Evolutionary conservation across 2,888 invertebrate species (phyloP), one percentile per base, ranked within the genome.

Genomic region (Mythimna impura): DNA sequence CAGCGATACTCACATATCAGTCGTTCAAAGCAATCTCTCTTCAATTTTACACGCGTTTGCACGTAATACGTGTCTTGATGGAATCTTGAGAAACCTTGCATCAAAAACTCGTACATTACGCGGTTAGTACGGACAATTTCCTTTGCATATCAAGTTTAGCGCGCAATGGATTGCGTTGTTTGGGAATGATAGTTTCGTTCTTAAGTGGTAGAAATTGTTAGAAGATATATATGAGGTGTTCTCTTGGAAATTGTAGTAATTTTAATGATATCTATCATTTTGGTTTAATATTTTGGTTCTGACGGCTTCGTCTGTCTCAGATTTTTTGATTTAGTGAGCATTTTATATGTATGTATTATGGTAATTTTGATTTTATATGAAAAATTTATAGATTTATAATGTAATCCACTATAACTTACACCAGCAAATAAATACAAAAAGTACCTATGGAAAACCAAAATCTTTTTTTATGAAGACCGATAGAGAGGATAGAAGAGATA

Each of bases 41-140:
- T 90, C 94, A 95, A 95, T 95, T 95, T 95, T 92, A 94, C 95
- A 94, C 94, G 93, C 93, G 92, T 93, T 93, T 93, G 92, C 90
- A 90, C 93, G 92, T 94, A 94, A 95, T 89, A 84, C 91, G 91
- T 93, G 92, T 87, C 80, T 79, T 87, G 91, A 91, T 86, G 88
- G 91, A 87, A 90, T 89, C 73, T 81, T 83, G 83, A 79, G 78
- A 81, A 69, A 81, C 71, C 74, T 71, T 65, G 65, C 70, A 60
- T 36, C 62, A 70, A 55, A 71, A 68, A 52, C 66, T 73, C 75
- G 66, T 85, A 84, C 85, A 86, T 86, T 85, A 86, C 89, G 43
- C 65, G 47, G 64, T 76, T 66, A 66, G 14, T 25, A 50, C n/a
- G 6, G 3, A 68, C 43, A 60, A 40, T 60, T 80, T 75, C 47